Evolutionary conservation across 2,113 vertebrate genomes (phyloP).

Genomic region (Sarotherodon lohbergeri): DNA sequence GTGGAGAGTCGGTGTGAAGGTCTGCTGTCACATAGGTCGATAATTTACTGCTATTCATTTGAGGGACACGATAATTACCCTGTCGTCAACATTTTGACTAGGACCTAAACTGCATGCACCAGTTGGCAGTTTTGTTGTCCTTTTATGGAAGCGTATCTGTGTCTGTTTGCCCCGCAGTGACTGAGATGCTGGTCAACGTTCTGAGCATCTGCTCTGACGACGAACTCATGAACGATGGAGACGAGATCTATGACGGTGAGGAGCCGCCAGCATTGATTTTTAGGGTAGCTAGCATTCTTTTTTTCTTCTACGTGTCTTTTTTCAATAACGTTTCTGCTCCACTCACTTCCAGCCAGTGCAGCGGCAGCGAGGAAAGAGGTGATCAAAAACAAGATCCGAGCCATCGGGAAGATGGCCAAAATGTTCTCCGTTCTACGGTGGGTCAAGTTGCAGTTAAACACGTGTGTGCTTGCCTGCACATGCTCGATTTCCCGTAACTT

Average conservation of each 20-base stretch:
- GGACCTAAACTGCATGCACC: neutral
- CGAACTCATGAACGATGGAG: conserved; percentile 78
- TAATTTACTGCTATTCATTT: neutral
- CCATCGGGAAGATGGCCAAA: conserved; percentile 81
- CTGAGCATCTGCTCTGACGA: conserved; percentile 82
- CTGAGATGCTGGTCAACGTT: conserved; percentile 82
- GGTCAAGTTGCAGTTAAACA: neutral
- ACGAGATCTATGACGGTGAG: conserved; percentile 79
- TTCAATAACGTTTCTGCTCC: neutral
- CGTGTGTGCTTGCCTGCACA: neutral
- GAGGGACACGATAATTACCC: neutral
- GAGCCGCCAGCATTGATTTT: neutral
- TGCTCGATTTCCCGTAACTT: neutral
- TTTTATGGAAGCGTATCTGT: neutral
- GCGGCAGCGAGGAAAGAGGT: conserved; percentile 81
- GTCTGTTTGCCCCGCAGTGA: conserved; percentile 60
- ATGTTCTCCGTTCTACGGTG: conserved; percentile 80
- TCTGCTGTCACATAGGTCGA: neutral
- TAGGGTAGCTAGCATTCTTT: neutral
- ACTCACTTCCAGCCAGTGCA: conserved; percentile 65
- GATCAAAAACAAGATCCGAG: conserved; percentile 80
- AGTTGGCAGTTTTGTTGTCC: neutral
- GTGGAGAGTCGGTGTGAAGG: neutral
- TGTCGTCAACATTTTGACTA: neutral
- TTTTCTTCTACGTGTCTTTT: too few relatives aligned